These are phyloP conservation scores for Tachystola acroxantha DNA, from an alignment of 2,888 invertebrate species.

Conservation along the genomic window DNA sequence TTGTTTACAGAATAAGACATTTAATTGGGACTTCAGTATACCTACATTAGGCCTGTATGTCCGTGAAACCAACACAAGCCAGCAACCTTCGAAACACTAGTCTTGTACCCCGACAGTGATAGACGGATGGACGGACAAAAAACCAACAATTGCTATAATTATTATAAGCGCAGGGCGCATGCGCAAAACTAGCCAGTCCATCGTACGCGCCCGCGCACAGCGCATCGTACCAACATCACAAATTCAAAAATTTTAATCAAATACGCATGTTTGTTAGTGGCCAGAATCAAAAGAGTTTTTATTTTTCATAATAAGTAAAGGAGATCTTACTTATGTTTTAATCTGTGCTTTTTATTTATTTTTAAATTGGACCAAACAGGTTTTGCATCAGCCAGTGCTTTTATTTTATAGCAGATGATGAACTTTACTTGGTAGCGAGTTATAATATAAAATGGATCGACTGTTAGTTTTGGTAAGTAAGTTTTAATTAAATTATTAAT, in stretches of 20 bases:
- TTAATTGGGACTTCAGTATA: too few species aligned
- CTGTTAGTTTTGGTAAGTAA: slow-evolving; percentile 30
- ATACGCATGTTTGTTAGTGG: slow-evolving; percentile 5
- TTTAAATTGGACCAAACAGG: slow-evolving; percentile 28
- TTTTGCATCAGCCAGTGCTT: slow-evolving; percentile 39
- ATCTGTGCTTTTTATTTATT: too few species aligned
- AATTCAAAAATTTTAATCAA: slow-evolving; percentile 22
- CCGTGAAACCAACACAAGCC: slow-evolving; percentile 1
- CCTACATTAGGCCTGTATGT: not conserved
- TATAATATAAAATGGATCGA: slow-evolving; percentile 23
- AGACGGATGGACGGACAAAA: slow-evolving; percentile 59
- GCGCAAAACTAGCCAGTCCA: slow-evolving; percentile 46
- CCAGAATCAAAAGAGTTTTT: slow-evolving; percentile 1
- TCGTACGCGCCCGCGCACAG: slow-evolving; percentile 38
- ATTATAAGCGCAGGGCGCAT: slow-evolving; percentile 62
- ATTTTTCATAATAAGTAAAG: slow-evolving; percentile 16
- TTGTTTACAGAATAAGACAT: too few species aligned
- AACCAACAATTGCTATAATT: slow-evolving; percentile 63
- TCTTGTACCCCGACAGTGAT: slow-evolving; percentile 20
- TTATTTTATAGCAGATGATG: slow-evolving; percentile 35
- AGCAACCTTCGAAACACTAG: slow-evolving; percentile 44
- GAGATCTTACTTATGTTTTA: slow-evolving; percentile 14
- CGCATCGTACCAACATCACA: slow-evolving; percentile 23
- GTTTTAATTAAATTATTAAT: not conserved
- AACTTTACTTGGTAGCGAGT: slow-evolving; percentile 29